Base-by-base conservation (phyloP, 1,140 invertebrate species). In the Pararge aegeria region DNA sequence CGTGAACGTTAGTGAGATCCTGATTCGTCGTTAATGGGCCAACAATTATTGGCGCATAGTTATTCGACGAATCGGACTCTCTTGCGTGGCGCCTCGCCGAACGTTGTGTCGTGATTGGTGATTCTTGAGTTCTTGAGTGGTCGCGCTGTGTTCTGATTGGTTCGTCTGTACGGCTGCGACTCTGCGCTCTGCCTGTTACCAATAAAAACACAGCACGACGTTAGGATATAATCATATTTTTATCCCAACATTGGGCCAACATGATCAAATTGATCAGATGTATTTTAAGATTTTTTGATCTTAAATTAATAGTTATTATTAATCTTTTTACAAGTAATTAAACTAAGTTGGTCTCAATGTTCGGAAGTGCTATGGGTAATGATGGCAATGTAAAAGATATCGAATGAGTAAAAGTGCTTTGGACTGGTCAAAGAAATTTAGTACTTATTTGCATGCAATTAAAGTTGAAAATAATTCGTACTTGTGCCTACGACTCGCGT, bases 401-500 rank as follows among this genome's bases (percentile, higher is more conserved):
- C 63, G 37, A 52, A 61, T 24, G 56, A 46, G 50, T 55, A 27
- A 34, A 64, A 48, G 65, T 73, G 64, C 63, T n/a, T 49, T 44
- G 46, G 9, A 65, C 60, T 38, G 27, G 55, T 53, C 4, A 67
- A 68, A 59, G 55, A 61, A 59, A 66, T 44, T 40, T 50, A 66
- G 77, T 83, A 19, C 9, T 63, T 78, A 40, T 42, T 68, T 15
- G 15, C 80, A 85, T 87, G 79, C 80, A 70, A 70, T 73, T 75
- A 78, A 67, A 79, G 67, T 78, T 78, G 55, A 74, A 78, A 81
- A 78, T 77, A 87, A 59, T 73, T 77, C 87, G 93, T 96, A 96
- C 95, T 96, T 96, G 94, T 96, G 94, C 87, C 93, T 94, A 87
- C 93, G 90, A 83, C 93, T 94, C 83, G 94, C 93, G 89, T 95